Conservation (phyloP, 92 coral and sea anemone species). For the Porites evermanni region DNA sequence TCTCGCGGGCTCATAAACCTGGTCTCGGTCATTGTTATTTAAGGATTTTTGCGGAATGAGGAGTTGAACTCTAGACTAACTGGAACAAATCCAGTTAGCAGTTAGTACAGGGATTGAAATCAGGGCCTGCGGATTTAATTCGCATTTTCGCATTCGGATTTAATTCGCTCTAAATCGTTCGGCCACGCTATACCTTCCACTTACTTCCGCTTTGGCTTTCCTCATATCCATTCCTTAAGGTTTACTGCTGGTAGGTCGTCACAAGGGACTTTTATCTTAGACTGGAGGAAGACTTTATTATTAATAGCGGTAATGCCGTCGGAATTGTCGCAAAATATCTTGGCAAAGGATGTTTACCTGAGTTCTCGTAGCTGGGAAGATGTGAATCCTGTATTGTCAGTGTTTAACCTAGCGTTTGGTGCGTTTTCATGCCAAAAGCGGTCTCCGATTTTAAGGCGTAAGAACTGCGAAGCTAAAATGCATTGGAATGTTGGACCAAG, state of each 20-base stretch:
- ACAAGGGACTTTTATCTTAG: no score
- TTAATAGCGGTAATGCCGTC: slow-evolving; percentile 11
- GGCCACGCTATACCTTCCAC: background rate
- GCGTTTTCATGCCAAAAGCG: slow-evolving; percentile 34
- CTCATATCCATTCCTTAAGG: no score
- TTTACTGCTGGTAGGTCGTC: no score
- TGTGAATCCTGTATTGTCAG: background rate
- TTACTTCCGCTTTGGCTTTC: background rate
- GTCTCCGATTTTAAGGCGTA: slow-evolving; percentile 30
- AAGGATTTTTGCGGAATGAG: no score
- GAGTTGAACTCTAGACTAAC: no score
- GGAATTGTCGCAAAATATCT: slow-evolving; percentile 10
- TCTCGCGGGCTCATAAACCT: no score
- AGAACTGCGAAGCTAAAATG: slow-evolving; percentile 56
- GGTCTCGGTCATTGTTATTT: no score
- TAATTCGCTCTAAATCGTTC: no score
- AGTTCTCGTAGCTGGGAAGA: slow-evolving; percentile 11
- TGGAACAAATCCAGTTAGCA: no score
- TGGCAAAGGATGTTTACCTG: slow-evolving; percentile 16
- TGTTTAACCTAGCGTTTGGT: background rate
- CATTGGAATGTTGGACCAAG: slow-evolving; percentile 73
- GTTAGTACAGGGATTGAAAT: no score
- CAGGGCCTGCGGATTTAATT: no score
- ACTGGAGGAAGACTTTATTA: background rate
- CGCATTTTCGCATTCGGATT: no score